A percentile compares a stretch with the other conserved stretches of the same genome.
These are phyloP conservation scores for Sycophaga agraensis DNA, from an alignment of 1,140 invertebrate species.

Conservation along the genomic window DNA sequence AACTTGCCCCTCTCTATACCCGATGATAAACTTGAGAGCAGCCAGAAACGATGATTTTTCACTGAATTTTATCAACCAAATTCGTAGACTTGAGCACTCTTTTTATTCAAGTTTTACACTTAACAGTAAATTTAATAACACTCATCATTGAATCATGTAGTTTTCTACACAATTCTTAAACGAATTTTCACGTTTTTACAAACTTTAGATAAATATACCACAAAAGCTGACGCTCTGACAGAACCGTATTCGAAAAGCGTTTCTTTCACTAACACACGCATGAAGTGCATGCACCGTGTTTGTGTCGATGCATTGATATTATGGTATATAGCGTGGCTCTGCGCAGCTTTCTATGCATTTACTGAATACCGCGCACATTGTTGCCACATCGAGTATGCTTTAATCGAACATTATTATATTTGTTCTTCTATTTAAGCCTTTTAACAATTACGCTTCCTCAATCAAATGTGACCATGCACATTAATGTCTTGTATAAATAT, in stretches of 20 bases:
- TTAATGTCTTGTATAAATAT: no score
- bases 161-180: no score
- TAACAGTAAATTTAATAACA: no score
- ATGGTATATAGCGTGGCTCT: conserved; percentile 17
- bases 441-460: no score
- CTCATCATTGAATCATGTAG: no score
- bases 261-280: background rate
- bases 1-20: background rate
- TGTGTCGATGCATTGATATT: background rate
- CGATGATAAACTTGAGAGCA: no score
- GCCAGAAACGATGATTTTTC: background rate
- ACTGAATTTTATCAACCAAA: background rate
- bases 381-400: conserved; percentile 14
- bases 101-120: no score
- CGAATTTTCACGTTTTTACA: no score
- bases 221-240: background rate
- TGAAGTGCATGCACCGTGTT: conserved; percentile 3
- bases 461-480: no score
- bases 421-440: no score
- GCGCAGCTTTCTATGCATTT: conserved; percentile 8
- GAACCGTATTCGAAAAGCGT: conserved; percentile 20
- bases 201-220: no score
- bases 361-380: conserved; percentile 6
- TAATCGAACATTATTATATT: conserved; percentile 18
- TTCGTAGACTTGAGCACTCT: no score